These are phyloP conservation scores for Philaenus spumarius DNA, from an alignment of 1,140 invertebrate species.

Conservation along the genomic window DNA sequence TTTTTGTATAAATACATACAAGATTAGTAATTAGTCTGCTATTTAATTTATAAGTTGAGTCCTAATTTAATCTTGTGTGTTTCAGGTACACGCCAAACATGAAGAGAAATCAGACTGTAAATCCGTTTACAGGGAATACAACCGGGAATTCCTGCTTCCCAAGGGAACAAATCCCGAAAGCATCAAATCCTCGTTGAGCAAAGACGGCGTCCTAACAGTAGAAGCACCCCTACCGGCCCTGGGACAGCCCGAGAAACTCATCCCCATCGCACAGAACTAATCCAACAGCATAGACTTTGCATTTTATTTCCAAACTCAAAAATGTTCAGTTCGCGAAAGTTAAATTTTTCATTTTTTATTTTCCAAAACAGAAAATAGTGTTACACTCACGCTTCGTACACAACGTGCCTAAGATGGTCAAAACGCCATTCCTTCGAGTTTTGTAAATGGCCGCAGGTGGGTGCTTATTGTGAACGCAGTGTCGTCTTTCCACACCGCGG, in stretches of 20 bases:
- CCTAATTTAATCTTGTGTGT: no score
- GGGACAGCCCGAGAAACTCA: conserved; percentile 61
- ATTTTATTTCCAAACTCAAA: not conserved
- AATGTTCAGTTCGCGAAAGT: not conserved
- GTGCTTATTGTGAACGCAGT: no score
- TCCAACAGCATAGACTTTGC: conserved; percentile 13
- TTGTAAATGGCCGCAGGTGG: no score
- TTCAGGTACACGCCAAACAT: conserved; percentile 91
- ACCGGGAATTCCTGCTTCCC: conserved; percentile 88
- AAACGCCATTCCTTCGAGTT: no score
- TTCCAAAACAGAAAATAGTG: no score
- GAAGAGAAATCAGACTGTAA: conserved; percentile 92
- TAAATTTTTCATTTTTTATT: no score
- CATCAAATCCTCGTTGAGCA: conserved; percentile 83
- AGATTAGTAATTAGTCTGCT: no score
- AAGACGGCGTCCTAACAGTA: conserved; percentile 88
- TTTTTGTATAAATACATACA: no score
- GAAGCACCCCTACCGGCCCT: conserved; percentile 83
- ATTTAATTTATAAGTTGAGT: no score
- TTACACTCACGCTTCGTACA: no score
- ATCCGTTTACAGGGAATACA: conserved; percentile 93
- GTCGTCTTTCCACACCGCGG: no score
- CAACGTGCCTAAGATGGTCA: no score
- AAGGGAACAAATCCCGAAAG: conserved; percentile 89
- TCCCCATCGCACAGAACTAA: conserved; percentile 71